phyloP scores from a whole-genome alignment of 1,140 invertebrate genomes.

The Cherax destructor region DNA sequence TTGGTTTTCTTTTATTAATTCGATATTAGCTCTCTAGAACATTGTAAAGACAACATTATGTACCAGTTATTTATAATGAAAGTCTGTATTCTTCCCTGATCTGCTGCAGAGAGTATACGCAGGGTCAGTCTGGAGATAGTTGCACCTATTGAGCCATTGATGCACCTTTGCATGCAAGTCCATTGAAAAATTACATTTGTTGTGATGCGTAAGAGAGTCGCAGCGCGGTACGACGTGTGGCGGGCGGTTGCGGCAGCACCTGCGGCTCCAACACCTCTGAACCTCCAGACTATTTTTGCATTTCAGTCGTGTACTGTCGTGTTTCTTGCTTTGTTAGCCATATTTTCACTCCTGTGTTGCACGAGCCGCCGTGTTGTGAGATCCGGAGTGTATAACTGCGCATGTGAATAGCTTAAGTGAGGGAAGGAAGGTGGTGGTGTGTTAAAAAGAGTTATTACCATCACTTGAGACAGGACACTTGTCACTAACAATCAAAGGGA shows the following conservation, averaged over 20 bases:
- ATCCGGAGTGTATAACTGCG: neutral
- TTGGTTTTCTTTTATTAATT: too few species aligned
- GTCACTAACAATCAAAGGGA: neutral
- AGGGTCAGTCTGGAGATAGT: too few species aligned
- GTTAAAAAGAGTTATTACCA: neutral
- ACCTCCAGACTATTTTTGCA: conserved; percentile 37
- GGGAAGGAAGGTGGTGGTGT: neutral
- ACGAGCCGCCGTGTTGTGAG: neutral
- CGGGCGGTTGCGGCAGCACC: conserved; percentile 1
- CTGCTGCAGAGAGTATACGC: too few species aligned
- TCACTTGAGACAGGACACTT: neutral
- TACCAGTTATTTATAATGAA: too few species aligned
- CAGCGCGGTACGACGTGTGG: conserved; percentile 28
- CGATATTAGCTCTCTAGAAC: too few species aligned
- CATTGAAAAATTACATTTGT: neutral
- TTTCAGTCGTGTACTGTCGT: neutral
- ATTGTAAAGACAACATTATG: too few species aligned
- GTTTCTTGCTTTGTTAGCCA: neutral
- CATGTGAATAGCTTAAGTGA: neutral
- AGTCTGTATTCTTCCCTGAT: too few species aligned
- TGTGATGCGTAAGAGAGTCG: neutral
- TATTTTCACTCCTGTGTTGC: neutral
- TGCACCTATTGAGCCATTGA: too few species aligned
- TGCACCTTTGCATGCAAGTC: too few species aligned
- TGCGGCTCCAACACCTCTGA: neutral